Evolutionary conservation across 2,113 vertebrate species (phyloP), one percentile per base, ranked within the genome.

Genomic region (Myocastor coypus): DNA sequence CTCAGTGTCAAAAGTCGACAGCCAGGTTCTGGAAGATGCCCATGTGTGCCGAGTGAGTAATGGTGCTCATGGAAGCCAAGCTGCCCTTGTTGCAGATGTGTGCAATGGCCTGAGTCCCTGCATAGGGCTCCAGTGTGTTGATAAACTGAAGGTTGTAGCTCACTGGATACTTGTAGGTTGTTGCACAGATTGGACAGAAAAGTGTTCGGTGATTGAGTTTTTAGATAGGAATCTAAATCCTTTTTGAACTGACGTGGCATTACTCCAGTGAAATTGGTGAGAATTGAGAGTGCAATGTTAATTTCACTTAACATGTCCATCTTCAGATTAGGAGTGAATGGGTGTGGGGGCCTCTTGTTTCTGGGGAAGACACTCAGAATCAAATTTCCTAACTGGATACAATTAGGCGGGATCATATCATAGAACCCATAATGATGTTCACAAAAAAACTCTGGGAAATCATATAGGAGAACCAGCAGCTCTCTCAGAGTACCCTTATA

Each of bases 191-290:
- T 99, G 2, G 99, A 99, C 46, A 99, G 97, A 98, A 99, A 99
- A 17, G 99, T 99, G 96, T 99, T 99, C 0, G 99, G 99, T 7
- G 99, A 99, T 6, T 99, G 99, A 0, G 99, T 99, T 99, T 99
- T 99, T 96, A 99, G 99, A 98, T 99, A 99, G 1, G 99, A 99
- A 98, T 99, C 99, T 98, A 99, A 98, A 94, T 99, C 99, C 98
- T 99, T 99, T 98, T 99, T 99, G 98, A 99, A 99, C 98, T 99
- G 99, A 92, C 99, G 99, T 28, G 99, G 99, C 99, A 99, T 99
- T 93, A 99, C 99, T 69, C 99, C 99, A 34, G 99, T 99, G 97
- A 99, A 99, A 98, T 99, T 99, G 0, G 99, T 99, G 97, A 99
- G 99, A 97, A 99, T 99, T 42, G 99, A 99, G 20, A 99, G 99